These are phyloP conservation scores for Tyria jacobaeae DNA, from an alignment of 2,888 invertebrate species.

Conservation along the genomic window DNA sequence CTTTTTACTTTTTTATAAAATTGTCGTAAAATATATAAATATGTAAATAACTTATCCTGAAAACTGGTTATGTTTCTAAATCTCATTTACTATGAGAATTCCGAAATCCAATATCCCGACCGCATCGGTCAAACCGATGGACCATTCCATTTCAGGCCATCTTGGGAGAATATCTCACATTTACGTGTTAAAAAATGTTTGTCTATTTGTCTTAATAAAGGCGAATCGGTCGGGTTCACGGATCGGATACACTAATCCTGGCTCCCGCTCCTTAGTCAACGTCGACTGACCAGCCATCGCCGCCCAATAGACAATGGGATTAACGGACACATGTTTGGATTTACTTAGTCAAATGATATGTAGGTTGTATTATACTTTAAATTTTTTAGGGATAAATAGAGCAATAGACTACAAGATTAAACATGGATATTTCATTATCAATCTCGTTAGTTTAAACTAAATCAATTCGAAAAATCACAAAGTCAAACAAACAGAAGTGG, in stretches of 20 bases:
- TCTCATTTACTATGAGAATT: constrained; percentile 10
- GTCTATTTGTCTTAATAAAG: constrained; percentile 74
- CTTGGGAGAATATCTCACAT: constrained; percentile 52
- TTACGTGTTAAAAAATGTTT: constrained; percentile 71
- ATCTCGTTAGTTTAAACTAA: too few relatives aligned
- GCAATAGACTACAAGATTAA: too few relatives aligned
- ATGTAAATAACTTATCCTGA: too few relatives aligned
- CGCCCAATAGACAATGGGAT: constrained; percentile 58
- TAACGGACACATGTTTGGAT: constrained; percentile 66
- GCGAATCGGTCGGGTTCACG: constrained; percentile 60
- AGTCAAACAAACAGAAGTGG: too few relatives aligned
- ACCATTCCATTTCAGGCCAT: constrained; percentile 33
- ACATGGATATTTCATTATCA: too few relatives aligned
- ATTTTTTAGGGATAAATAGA: not conserved
- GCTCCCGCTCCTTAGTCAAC: constrained; percentile 67
- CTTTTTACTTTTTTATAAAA: too few relatives aligned
- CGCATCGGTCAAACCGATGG: constrained; percentile 33
- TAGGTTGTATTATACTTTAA: not conserved
- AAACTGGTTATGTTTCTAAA: constrained; percentile 4
- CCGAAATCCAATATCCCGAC: constrained; percentile 30
- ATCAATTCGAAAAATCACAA: too few relatives aligned
- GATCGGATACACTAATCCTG: constrained; percentile 66
- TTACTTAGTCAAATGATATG: constrained; percentile 31
- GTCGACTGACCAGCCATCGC: constrained; percentile 58
- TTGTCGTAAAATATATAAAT: too few relatives aligned